These are phyloP conservation scores for Lepus timidus DNA, from an alignment of 2,113 vertebrate species.

Conservation along the genomic window DNA sequence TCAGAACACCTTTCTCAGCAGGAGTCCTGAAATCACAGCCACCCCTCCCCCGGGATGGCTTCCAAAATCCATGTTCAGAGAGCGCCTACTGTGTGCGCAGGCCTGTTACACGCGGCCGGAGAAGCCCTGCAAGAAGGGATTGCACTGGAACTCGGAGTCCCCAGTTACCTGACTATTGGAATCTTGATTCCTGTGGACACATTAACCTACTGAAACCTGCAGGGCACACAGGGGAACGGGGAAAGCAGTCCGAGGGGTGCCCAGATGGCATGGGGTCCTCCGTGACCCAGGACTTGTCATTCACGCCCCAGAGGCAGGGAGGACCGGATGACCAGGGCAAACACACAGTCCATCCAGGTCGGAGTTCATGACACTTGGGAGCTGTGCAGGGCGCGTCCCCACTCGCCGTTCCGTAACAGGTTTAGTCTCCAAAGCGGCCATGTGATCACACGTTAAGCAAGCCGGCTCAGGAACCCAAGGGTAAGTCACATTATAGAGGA, in stretches of 20 bases:
- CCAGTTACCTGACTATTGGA: neutral
- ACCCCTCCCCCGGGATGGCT: neutral
- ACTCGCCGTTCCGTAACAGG: constrained; percentile 22
- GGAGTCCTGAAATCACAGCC: neutral
- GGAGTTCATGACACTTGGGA: neutral
- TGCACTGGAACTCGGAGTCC: neutral
- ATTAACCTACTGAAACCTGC: neutral
- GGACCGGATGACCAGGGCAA: neutral
- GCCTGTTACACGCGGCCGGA: neutral
- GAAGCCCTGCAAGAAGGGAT: neutral
- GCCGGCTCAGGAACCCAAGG: neutral
- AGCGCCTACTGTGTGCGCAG: neutral
- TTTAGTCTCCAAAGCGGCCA: neutral
- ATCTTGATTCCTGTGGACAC: neutral
- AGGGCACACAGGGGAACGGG: neutral
- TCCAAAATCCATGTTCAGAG: constrained; percentile 40
- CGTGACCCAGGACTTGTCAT: neutral
- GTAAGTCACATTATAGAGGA: constrained; percentile 16
- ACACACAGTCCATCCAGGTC: neutral
- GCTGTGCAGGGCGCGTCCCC: neutral
- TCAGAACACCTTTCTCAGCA: constrained; percentile 5
- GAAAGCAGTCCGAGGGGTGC: neutral
- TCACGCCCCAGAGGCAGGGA: neutral
- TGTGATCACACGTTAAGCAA: constrained; percentile 38
- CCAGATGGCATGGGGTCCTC: neutral